phyloP scores from a whole-genome alignment of 2,113 vertebrate species.

The Alexandromys fortis region DNA sequence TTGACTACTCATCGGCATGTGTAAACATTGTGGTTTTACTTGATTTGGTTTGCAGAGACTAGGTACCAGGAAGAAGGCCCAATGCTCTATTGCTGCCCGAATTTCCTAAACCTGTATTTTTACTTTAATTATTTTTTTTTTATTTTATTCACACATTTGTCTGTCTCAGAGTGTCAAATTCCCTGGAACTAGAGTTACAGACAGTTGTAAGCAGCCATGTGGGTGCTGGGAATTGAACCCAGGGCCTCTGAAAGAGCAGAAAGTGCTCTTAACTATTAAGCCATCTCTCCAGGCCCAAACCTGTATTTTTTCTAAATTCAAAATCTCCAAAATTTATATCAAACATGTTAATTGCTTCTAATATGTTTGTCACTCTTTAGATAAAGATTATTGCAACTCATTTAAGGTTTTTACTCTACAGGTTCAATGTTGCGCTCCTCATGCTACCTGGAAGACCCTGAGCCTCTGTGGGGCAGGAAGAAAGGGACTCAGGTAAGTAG shows the following conservation, averaged over 20 bases:
- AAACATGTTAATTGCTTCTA: neutral
- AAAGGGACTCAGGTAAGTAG: neutral
- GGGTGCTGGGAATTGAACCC: no score
- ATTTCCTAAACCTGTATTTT: neutral
- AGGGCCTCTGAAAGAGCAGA: no score
- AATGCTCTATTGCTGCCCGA: neutral
- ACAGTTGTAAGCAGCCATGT: no score
- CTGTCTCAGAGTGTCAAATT: no score
- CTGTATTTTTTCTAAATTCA: neutral
- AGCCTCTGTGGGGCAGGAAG: neutral
- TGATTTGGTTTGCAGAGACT: neutral
- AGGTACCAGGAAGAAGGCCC: no score
- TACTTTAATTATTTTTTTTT: no score
- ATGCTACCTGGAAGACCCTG: rapidly evolving
- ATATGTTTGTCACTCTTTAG: neutral
- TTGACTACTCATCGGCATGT: neutral
- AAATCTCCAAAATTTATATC: neutral
- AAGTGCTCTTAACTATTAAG: no score
- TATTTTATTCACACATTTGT: no score
- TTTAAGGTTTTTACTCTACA: neutral
- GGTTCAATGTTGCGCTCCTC: neutral
- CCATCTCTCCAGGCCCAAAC: no score
- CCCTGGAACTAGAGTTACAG: no score
- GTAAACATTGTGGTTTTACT: neutral
- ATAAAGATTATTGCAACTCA: neutral